Base-by-base conservation (phyloP, 1,140 invertebrate genomes). In the Teleopsis dalmanni region DNA sequence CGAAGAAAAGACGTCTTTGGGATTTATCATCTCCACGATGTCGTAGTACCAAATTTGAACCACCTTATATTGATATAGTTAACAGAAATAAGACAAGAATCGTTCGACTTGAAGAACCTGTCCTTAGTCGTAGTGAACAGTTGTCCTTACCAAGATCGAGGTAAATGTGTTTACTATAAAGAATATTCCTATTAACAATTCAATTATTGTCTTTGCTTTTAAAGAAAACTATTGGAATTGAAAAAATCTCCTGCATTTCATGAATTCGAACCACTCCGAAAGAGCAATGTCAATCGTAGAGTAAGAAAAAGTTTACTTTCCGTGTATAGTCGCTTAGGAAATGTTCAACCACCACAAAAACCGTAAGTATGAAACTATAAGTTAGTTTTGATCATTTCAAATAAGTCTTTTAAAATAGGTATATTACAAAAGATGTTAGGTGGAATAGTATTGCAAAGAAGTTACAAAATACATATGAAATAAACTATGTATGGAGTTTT, bases 281-380 rank as follows among this genome's bases (percentile, higher is more conserved):
- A 62, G 36, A 25, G 38, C 9, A 57, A 60, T 14, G 37, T 66
- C 6, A 66, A 66, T 53, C 51, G 63, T 7, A 56, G 41, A 51
- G 36, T 66, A 9, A 60, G 63, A 34, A 60, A 53, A 35, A 66
- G 63, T 48, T 57, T 58, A 19, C 8, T 66, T 11, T 66, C 63
- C 1, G 35, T 66, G 11, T 66, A 66, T 38, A 66, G 60, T 49
- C 63, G 63, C 2, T 37, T 66, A 19, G 35, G 38, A n/a, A 66
- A 66, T 34, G 31, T 45, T 8, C 5, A 33, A 33, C 54, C 61
- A 46, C 62, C 62, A 0, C 10, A 56, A 7, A 34, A 46, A 8
- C 52, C 55, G 62, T 65, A 45, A 55, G 61, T 50, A 27, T 16
- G 19, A 2, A n/a, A 13, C 18, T 9, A 16, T 22, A 16, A 3